Evolutionary conservation across 2,797 vertebrate species (phyloP).

Genomic region (Gymnothorax reevesii): DNA sequence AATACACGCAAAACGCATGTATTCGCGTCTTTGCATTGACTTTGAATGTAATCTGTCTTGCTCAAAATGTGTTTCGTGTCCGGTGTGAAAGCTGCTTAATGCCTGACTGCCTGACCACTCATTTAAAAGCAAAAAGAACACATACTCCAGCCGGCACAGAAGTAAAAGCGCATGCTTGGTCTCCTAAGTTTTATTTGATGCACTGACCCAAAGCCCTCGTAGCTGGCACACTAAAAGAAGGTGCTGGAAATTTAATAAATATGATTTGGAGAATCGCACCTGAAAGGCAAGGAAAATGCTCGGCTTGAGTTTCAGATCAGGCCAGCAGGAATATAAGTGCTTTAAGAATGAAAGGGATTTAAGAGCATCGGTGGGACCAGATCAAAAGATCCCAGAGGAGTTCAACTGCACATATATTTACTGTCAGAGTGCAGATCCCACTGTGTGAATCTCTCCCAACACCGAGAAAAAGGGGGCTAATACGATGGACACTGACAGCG

Average conservation of each 20-base stretch:
- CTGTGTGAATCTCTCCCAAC: neutral
- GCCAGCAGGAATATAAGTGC: neutral
- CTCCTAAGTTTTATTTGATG: neutral
- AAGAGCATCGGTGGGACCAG: neutral
- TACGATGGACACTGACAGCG: neutral
- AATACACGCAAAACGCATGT: no score
- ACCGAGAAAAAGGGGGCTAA: neutral
- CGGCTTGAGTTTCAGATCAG: neutral
- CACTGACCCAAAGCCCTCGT: neutral
- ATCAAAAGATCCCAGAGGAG: neutral
- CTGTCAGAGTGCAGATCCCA: neutral
- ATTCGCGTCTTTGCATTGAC: no score
- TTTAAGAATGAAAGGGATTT: neutral
- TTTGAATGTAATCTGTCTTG: no score
- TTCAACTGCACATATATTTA: neutral
- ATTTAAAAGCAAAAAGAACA: neutral
- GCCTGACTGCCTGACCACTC: neutral
- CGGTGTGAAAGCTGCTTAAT: neutral
- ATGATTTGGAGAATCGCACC: neutral
- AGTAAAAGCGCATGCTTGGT: neutral
- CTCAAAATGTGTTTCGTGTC: no score
- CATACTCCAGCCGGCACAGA: neutral
- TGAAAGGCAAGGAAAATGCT: neutral
- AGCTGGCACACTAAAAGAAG: neutral
- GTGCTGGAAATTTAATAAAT: neutral